These are phyloP conservation scores for Bactericera cockerelli DNA, from an alignment of 1,140 invertebrate genomes.

Conservation along the genomic window DNA sequence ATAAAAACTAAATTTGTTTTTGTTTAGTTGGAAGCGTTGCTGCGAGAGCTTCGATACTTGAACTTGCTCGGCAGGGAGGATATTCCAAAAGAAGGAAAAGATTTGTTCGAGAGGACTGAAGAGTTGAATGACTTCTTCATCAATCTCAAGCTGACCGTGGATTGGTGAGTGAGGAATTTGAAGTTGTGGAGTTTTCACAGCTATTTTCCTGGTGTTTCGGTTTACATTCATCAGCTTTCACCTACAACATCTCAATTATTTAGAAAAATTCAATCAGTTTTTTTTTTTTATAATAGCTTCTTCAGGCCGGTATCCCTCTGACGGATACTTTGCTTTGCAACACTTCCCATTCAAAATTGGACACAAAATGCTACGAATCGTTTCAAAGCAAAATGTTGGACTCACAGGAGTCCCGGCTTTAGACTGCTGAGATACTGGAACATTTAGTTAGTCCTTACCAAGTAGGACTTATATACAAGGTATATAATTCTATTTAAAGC, in stretches of 20 bases:
- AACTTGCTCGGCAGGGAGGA: constrained; percentile 38
- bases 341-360: no score
- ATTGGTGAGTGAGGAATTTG: constrained; percentile 33
- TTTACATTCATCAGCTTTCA: neutral
- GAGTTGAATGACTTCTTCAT: constrained; percentile 31
- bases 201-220: neutral
- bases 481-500: no score
- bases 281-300: no score
- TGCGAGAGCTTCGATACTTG: constrained; percentile 48
- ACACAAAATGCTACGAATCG: no score
- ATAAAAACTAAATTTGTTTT: no score
- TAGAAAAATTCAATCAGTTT: constrained; percentile 14
- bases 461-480: no score
- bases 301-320: no score
- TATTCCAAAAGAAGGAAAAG: constrained; percentile 36
- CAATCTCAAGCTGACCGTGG: constrained; percentile 34
- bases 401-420: no score
- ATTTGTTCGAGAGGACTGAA: constrained; percentile 37
- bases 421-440: no score
- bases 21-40: constrained; percentile 23
- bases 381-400: no score
- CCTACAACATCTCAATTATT: neutral
- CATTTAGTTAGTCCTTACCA: no score
- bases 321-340: no score
- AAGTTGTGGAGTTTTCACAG: neutral